Conservation (phyloP, 1,140 invertebrate species). For the Reticulitermes speratus region DNA sequence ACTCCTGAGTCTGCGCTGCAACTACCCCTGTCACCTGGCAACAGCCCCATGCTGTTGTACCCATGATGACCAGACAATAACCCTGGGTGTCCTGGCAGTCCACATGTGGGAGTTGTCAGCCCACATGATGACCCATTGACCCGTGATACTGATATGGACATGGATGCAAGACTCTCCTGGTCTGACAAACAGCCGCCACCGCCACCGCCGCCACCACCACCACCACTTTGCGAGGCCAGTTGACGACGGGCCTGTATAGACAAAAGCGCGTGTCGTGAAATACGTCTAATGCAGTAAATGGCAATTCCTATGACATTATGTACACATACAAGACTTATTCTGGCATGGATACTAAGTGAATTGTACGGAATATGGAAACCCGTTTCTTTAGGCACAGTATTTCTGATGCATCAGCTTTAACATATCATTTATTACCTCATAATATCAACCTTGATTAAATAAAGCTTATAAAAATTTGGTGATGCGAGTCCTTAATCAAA, state of each 20-base stretch:
- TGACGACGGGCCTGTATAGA: constrained; percentile 63
- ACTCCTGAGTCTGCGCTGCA: constrained; percentile 86
- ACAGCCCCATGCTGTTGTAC: constrained; percentile 47
- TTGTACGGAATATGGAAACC: neutral
- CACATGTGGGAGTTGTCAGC: constrained; percentile 32
- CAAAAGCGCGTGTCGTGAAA: neutral
- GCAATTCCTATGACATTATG: neutral
- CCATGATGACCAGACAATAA: neutral
- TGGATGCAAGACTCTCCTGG: constrained; percentile 65
- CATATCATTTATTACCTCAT: no score
- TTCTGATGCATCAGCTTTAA: no score
- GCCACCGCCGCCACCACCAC: constrained; percentile 53
- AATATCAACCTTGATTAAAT: no score
- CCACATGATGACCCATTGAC: constrained; percentile 33
- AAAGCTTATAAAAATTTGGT: no score
- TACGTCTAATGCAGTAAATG: neutral
- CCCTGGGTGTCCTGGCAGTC: neutral
- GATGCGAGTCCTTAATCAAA: no score
- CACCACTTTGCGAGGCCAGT: constrained; percentile 46
- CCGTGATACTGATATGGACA: constrained; percentile 46
- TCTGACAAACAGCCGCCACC: constrained; percentile 72
- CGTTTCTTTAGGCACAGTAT: no score
- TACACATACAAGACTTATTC: neutral
- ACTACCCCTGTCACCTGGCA: constrained; percentile 71
- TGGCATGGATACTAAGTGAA: neutral